Conservation (phyloP, 2,113 vertebrate species). For the Psittacula cyanocephala region DNA sequence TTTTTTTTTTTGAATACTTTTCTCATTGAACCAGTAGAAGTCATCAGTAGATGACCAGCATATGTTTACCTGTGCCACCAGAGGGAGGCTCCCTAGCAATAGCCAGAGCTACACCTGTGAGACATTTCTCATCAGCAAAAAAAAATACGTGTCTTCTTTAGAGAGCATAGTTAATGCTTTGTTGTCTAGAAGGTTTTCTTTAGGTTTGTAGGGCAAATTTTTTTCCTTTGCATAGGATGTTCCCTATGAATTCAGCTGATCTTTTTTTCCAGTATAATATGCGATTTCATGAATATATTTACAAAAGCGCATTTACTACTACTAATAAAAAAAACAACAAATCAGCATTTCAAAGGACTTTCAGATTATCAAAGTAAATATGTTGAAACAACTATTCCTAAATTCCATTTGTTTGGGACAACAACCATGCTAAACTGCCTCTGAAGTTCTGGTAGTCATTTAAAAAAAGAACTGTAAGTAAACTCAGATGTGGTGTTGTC, state of each 20-base stretch:
- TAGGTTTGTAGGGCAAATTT: neutral
- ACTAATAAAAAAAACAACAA: neutral
- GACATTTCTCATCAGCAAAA: neutral
- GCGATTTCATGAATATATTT: neutral
- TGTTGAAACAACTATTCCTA: neutral
- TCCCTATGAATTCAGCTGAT: neutral
- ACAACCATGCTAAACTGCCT: neutral
- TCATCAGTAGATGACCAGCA: neutral
- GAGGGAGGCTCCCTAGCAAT: neutral
- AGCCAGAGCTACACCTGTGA: neutral
- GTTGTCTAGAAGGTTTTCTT: neutral
- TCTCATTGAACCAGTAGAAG: neutral
- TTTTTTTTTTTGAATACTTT: neutral
- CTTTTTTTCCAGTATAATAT: neutral
- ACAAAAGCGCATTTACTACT: neutral
- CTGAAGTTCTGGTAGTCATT: neutral
- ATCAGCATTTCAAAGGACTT: neutral
- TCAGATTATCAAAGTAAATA: neutral
- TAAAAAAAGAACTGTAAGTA: neutral
- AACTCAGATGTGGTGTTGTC: constrained; percentile 24
- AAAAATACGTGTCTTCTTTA: neutral
- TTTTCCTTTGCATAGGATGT: neutral
- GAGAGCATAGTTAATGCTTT: neutral
- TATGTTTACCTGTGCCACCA: neutral
- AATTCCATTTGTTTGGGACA: neutral